Percentiles rank a stretch among this genome's conserved stretches.
Conservation (phyloP, 2,797 vertebrate genomes). For the Varecia variegata region DNA sequence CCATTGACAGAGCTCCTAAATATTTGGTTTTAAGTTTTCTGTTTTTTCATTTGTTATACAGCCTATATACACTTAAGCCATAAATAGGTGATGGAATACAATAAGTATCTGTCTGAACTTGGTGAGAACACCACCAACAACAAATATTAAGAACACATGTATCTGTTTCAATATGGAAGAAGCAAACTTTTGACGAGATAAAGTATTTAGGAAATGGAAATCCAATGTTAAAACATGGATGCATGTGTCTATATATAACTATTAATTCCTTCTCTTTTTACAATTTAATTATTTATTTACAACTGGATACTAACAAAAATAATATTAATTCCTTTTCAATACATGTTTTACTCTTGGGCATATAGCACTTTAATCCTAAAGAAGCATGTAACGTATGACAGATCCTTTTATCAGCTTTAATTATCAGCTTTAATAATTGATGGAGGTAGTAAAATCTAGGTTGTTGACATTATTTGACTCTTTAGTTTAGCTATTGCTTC, state of each 20-base stretch:
- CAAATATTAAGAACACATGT: background rate
- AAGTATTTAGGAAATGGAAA: background rate
- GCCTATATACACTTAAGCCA: background rate
- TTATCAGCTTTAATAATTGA: background rate
- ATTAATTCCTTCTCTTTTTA: background rate
- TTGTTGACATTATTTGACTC: background rate
- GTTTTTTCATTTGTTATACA: background rate
- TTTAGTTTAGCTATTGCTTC: background rate
- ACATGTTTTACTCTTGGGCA: background rate
- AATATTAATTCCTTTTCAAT: background rate
- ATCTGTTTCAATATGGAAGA: background rate
- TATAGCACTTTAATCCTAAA: background rate
- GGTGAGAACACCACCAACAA: background rate
- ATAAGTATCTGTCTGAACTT: background rate
- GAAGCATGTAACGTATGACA: background rate
- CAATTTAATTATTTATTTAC: too few relatives aligned
- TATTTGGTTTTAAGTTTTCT: background rate
- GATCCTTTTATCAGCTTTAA: background rate
- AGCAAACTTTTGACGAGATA: background rate
- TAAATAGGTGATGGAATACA: background rate
- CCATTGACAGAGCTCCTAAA: background rate
- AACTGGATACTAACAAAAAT: too few relatives aligned
- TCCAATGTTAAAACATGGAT: background rate
- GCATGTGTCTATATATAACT: background rate
- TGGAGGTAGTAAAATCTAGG: background rate